Evolutionary conservation across 2,797 vertebrate genomes (phyloP), one percentile per base, ranked within the genome.

Genomic region (Labeo calbasu): DNA sequence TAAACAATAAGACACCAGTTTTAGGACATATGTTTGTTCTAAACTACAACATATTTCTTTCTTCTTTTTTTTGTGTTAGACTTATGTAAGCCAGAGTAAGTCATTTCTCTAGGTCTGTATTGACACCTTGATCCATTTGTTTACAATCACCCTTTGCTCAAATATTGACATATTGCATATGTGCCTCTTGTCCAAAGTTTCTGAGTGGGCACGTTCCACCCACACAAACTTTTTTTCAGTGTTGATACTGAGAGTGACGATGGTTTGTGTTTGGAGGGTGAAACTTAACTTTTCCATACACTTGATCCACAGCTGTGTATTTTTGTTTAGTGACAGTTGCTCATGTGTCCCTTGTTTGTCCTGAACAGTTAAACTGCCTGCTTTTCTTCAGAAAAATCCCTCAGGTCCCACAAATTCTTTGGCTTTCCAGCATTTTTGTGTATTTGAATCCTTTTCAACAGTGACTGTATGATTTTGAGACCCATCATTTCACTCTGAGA

Each of bases 81-180:
- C 0, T 43, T 77, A 23, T 23, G 14, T 46, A 17, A 46, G 12
- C n/a, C n/a, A 19, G n/a, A 59, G n/a, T 28, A 63, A 5, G 57
- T 28, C 2, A 3, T 43, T 63, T 15, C 23, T 1, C 7, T 23
- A 40, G 28, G 0, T 25, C 32, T 59, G 11, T 5, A n/a, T n/a
- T 71, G 53, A 71, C 68, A 48, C 9, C 53, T 21, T 59, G 23
- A 59, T 57, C 23, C 23, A 43, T 75, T 73, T 10, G 5, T 61
- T 21, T 48, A 73, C 1, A 23, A 65, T 25, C 43, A 69, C 71
- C 53, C 80, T 55, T 23, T 81, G 72, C 59, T 85, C 69, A 84
- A 88, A 89, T 88, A 86, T 89, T 85, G 82, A 86, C 88, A 70
- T 51, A 68, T 8, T 28, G 79, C 11, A 4, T 77, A 72, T 55